phyloP scores from a whole-genome alignment of 2,113 vertebrate genomes.

The Hyla sarda region DNA sequence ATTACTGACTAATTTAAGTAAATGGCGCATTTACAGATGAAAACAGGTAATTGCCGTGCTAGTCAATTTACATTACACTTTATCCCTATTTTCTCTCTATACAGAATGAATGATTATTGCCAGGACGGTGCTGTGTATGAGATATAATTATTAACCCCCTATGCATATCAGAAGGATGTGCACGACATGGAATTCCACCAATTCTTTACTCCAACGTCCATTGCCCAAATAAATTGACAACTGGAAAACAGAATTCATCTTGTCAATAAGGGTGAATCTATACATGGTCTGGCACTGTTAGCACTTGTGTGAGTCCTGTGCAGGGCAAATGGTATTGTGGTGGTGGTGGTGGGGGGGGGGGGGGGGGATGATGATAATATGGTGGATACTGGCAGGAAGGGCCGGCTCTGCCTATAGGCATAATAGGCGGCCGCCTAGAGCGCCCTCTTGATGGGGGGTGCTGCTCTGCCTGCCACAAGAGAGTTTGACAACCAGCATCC shows the following conservation, averaged over 20 bases:
- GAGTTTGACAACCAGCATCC: too few species aligned
- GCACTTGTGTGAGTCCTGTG: too few species aligned
- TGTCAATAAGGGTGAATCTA: neutral
- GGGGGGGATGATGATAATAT: too few species aligned
- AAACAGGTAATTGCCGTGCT: neutral
- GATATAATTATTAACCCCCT: neutral
- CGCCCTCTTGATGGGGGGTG: too few species aligned
- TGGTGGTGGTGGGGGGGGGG: too few species aligned
- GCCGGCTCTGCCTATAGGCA: too few species aligned
- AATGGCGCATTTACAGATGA: constrained; percentile 6
- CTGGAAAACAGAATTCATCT: too few species aligned
- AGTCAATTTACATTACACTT: constrained; percentile 25
- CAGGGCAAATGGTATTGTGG: too few species aligned
- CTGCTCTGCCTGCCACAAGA: too few species aligned
- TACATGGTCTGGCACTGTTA: too few species aligned
- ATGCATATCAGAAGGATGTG: neutral
- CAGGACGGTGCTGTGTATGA: neutral
- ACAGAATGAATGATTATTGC: neutral
- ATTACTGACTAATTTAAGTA: constrained; percentile 25
- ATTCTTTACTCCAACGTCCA: neutral
- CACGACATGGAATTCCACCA: neutral
- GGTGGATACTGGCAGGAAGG: too few species aligned
- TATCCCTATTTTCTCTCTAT: neutral
- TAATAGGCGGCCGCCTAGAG: too few species aligned
- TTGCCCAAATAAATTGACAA: neutral